Evolutionary conservation across 2,888 invertebrate genomes (phyloP), one percentile per base, ranked within the genome.

Genomic region (Anagyrus pseudococci): DNA sequence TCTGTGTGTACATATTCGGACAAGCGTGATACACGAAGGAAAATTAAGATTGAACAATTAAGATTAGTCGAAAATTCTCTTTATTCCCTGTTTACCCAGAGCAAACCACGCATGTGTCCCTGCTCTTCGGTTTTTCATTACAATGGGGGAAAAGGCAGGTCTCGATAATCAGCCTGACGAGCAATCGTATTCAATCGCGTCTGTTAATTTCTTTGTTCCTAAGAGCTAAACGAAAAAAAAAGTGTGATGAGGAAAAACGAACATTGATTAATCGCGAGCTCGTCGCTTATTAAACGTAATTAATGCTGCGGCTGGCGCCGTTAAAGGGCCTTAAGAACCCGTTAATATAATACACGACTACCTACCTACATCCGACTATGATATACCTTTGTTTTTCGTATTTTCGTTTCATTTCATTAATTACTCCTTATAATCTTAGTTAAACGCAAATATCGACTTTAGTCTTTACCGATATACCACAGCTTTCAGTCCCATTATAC

Each of bases 401-500:
- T 13, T 37, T 37, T 13, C 33, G 8, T 37, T 37, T 37, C 10
- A 33, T 26, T 58, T 52, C 25, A 43, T 43, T 15, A 41, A 40
- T 48, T 44, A 46, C 48, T 53, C 49, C 50, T 49, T n/a, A n/a
- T n/a, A n/a, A n/a, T n/a, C n/a, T 58, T 47, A 50, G 62, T 40
- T 61, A 66, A 57, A 50, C 23, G 46, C 33, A 47, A 33, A 57
- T 52, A 47, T 53, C 23, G 61, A 43, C 56, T 59, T 26, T 56
- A 60, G 20, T 57, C 37, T 55, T 58, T 33, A 52, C 46, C 55
- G 40, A 60, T 58, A n/a, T n/a, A 59, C 56, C 53, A 56, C 55
- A 56, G 50, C 25, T 37, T n/a, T 60, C 63, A 63, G 60, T 66
- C 57, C 53, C 53, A 44, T 62, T 53, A 57, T 47, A 19, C 23